Percentiles rank a stretch among this genome's conserved stretches.
Evolutionary conservation across 2,113 vertebrate genomes (phyloP).

Genomic region (Spizaetus ornatus): DNA sequence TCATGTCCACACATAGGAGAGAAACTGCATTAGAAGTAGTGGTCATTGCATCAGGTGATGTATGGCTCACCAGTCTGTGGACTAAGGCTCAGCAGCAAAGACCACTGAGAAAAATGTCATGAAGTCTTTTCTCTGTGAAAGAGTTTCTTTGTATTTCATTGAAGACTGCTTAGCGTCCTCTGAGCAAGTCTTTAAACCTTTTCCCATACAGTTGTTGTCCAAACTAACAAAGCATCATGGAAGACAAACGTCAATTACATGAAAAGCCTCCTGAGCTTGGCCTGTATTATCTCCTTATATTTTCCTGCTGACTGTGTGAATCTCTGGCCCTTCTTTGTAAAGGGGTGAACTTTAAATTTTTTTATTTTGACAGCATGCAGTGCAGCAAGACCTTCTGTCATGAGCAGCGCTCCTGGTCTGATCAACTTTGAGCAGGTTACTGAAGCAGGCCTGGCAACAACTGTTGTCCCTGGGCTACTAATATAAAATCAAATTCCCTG

Average conservation of each 20-base stretch:
- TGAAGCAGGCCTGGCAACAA: background rate
- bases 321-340: background rate
- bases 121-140: background rate
- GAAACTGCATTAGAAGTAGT: background rate
- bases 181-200: background rate
- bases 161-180: background rate
- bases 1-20: accelerated
- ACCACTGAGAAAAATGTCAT: background rate
- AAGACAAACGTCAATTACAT: accelerated
- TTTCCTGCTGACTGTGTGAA: background rate
- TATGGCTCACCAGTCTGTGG: accelerated
- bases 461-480: background rate
- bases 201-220: background rate
- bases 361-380: background rate
- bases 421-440: background rate
- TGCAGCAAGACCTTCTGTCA: background rate
- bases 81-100: background rate
- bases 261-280: background rate
- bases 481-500: background rate
- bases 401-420: background rate
- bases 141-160: background rate
- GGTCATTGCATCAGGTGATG: accelerated
- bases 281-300: background rate
- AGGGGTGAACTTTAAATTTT: background rate
- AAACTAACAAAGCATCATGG: background rate